These are phyloP conservation scores for Tiliacea aurago DNA, from an alignment of 2,888 invertebrate genomes.

Conservation along the genomic window DNA sequence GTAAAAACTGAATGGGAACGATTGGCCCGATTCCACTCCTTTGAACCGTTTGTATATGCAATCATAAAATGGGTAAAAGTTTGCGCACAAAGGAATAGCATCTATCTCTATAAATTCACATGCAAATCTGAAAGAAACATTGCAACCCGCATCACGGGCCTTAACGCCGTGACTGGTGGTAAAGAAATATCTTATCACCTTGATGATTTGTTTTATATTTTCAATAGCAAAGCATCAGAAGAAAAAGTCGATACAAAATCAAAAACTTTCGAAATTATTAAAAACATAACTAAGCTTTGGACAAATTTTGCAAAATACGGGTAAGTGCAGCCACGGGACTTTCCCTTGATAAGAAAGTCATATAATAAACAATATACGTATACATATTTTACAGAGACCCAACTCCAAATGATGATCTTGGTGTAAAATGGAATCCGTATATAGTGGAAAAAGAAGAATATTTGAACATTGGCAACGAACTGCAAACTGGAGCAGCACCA, in stretches of 20 bases:
- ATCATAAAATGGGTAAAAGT: slow-evolving; percentile 65
- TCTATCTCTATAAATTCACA: slow-evolving; percentile 74
- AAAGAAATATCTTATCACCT: slow-evolving; percentile 63
- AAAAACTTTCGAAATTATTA: slow-evolving; percentile 66
- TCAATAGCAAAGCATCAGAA: slow-evolving; percentile 56
- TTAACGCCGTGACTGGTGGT: slow-evolving; percentile 47
- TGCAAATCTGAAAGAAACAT: slow-evolving; percentile 73
- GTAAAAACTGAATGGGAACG: slow-evolving; percentile 58
- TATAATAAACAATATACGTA: background rate
- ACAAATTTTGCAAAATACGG: slow-evolving; percentile 75
- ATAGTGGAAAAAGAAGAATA: slow-evolving; percentile 47
- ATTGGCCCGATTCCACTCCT: slow-evolving; percentile 62
- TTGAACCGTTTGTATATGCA: slow-evolving; percentile 64
- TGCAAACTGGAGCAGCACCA: slow-evolving; percentile 36
- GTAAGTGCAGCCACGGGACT: slow-evolving; percentile 61
- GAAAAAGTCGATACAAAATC: slow-evolving; percentile 59
- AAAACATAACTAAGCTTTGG: slow-evolving; percentile 71
- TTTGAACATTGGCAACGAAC: slow-evolving; percentile 52
- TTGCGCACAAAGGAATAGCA: slow-evolving; percentile 61
- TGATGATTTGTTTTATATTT: slow-evolving; percentile 73
- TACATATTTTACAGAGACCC: slow-evolving; percentile 60
- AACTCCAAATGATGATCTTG: slow-evolving; percentile 61
- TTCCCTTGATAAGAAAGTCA: background rate
- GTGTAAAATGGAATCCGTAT: slow-evolving; percentile 61
- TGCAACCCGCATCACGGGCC: slow-evolving; percentile 41